These are phyloP conservation scores for Epizoanthus scotinus DNA, from an alignment of 92 coral and sea anemone genomes.

Conservation along the genomic window DNA sequence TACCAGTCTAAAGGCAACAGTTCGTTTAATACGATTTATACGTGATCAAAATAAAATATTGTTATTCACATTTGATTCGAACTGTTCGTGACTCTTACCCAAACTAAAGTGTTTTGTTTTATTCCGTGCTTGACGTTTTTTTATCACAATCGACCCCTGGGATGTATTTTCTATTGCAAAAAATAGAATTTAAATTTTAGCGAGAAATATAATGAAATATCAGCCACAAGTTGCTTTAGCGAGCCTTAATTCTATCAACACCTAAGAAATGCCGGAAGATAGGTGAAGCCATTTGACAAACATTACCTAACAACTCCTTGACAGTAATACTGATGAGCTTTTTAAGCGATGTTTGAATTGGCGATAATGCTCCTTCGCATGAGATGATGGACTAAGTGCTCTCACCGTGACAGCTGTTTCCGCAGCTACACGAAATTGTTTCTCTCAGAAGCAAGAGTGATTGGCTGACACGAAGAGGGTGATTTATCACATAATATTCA, in stretches of 20 bases:
- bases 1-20: too few relatives aligned
- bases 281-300: too few relatives aligned
- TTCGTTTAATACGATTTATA: too few relatives aligned
- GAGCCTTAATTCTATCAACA: not conserved
- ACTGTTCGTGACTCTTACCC: not conserved
- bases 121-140: not conserved
- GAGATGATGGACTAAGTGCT: not conserved
- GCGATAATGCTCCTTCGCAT: too few relatives aligned
- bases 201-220: not conserved
- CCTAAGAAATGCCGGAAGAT: not conserved
- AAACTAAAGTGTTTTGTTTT: not conserved
- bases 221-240: not conserved
- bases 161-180: not conserved
- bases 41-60: too few relatives aligned
- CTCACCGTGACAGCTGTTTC: not conserved
- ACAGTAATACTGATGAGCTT: too few relatives aligned
- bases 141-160: not conserved
- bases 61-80: not conserved
- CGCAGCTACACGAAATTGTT: not conserved
- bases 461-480: slow-evolving; percentile 2
- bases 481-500: not conserved
- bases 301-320: too few relatives aligned
- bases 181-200: not conserved
- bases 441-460: not conserved
- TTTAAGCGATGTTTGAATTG: too few relatives aligned